Base-by-base conservation (phyloP, 2,113 vertebrate species). In the Ibidorhyncha struthersii region DNA sequence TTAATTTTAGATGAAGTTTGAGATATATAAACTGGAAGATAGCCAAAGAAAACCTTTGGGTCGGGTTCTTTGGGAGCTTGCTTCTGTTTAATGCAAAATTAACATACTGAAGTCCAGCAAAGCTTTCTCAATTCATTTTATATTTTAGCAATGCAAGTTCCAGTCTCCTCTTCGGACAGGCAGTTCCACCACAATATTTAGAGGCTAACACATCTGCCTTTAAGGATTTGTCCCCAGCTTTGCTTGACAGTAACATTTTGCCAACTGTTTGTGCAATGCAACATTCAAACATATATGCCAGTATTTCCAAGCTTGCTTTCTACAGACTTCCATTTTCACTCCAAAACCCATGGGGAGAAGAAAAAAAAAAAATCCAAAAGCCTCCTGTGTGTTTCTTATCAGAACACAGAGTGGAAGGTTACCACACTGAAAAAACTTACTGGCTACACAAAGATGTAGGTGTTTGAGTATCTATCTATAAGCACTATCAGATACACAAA, bases 1-100 rank as follows among this genome's bases (percentile, higher is more conserved):
- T 96, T 83, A 95, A 89, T 84, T 94, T 87, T 82, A 84, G 63
- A 94, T 90, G 50, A 90, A 47, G 72, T n/a, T 47, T 53, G n/a
- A 93, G 50, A 55, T 67, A 32, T 43, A 53, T 59, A 65, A 92
- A 70, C 45, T 53, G 45, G 40, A 78, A 89, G 47, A 81, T 10
- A 91, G 90, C 82, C 61, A 90, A 72, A 76, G 67, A 93, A 82
- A 87, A 76, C 52, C 36, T 69, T 10, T 69, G 56, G 72, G 65
- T 93, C 4, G 0, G 55, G 40, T 82, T 92, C 89, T 86, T 36
- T 43, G 21, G 34, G 10, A 92, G 19, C 36, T 81, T 63, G 27
- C 12, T 76, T 90, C 50, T 58, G 71, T 83, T 92, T 90, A 86
- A 81, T 18, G 56, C 53, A 71, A 43, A 77, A 80, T 17, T 15